phyloP scores from a whole-genome alignment of 2,113 vertebrate species.

The Panthera leo region DNA sequence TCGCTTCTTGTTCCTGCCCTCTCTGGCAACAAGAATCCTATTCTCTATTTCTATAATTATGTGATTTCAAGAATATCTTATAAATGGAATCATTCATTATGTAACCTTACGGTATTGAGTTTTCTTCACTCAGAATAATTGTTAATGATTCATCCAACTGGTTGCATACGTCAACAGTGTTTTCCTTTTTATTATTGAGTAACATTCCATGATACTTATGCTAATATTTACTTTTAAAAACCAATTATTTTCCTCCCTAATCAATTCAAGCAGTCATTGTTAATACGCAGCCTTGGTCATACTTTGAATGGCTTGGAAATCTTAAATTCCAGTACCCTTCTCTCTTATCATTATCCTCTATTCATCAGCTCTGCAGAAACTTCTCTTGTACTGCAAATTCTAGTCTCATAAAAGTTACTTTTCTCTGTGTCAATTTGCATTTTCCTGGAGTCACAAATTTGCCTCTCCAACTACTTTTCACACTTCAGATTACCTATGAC shows the following conservation, averaged over 20 bases:
- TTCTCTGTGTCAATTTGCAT: background rate
- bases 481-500: background rate
- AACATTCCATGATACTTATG: background rate
- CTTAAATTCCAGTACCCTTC: background rate
- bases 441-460: background rate
- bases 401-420: background rate
- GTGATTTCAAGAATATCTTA: background rate
- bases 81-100: background rate
- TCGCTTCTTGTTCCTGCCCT: accelerated
- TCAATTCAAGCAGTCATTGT: background rate
- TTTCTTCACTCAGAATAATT: background rate
- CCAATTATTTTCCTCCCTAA: background rate
- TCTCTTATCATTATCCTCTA: background rate
- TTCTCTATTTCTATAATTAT: background rate
- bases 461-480: background rate
- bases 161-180: background rate
- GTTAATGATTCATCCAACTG: background rate
- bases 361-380: background rate
- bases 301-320: background rate
- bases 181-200: background rate
- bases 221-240: background rate
- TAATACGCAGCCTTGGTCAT: background rate
- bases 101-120: background rate
- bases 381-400: background rate
- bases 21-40: background rate